These are phyloP conservation scores for Myopa tessellatipennis DNA, from an alignment of 2,888 invertebrate species.

Conservation along the genomic window DNA sequence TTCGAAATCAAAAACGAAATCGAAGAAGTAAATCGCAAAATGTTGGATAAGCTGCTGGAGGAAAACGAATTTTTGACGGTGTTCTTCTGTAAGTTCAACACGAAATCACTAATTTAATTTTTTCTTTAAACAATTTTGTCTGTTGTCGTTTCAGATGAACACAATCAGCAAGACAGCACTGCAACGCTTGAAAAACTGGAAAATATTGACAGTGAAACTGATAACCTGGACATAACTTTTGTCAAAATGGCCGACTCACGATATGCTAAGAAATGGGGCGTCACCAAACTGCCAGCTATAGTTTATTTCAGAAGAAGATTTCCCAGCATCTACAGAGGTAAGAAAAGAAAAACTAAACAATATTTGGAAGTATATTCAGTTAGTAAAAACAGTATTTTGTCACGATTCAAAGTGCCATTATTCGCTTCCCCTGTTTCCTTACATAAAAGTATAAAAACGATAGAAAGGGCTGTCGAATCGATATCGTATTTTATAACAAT, in stretches of 20 bases:
- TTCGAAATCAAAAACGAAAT: constrained; percentile 97
- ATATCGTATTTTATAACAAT: no score
- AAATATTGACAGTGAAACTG: constrained; percentile 94
- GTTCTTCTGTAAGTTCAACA: constrained; percentile 85
- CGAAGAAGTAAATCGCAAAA: constrained; percentile 95
- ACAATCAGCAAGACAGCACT: constrained; percentile 82
- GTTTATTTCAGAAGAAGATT: constrained; percentile 92
- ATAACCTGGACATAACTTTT: constrained; percentile 92
- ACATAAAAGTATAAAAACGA: no score
- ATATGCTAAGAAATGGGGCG: constrained; percentile 94
- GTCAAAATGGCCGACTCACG: constrained; percentile 93
- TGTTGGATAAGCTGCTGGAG: constrained; percentile 93
- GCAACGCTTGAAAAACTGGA: constrained; percentile 88
- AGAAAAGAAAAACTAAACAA: constrained; percentile 27
- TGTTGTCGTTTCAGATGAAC: constrained; percentile 75
- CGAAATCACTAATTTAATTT: neutral
- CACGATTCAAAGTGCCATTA: no score
- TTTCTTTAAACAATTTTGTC: constrained; percentile 3
- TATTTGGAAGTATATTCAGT: no score
- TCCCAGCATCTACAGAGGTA: constrained; percentile 92
- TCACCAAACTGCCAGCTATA: constrained; percentile 88
- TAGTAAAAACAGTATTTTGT: no score
- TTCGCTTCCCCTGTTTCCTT: no score
- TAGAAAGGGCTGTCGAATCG: no score
- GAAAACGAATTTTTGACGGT: constrained; percentile 96